Percentiles rank a stretch among this genome's conserved stretches.
Conservation (phyloP, 2,113 vertebrate species). For the Taxidea taxus region DNA sequence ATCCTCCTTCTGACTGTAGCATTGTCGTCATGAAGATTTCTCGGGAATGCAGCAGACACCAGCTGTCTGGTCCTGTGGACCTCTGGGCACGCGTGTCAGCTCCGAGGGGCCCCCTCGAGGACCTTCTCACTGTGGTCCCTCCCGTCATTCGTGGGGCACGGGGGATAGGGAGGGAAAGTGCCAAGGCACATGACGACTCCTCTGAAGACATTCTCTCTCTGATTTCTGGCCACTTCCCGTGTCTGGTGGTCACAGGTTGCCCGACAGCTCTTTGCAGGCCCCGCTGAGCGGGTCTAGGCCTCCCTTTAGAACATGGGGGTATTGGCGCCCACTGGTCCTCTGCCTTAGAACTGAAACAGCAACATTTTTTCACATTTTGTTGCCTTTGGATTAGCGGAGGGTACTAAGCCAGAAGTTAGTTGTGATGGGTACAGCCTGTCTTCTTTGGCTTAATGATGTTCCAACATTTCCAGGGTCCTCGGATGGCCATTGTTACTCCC, state of each 20-base stretch:
- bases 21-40: neutral
- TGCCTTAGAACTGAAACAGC: neutral
- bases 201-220: neutral
- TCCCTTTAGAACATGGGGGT: neutral
- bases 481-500: neutral
- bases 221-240: neutral
- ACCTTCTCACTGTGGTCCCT: neutral
- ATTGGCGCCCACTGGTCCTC: neutral
- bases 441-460: neutral
- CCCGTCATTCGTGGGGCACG: rapidly evolving
- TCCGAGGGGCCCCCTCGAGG: neutral
- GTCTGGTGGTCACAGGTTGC: too few relatives aligned
- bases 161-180: too few relatives aligned
- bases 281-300: rapidly evolving
- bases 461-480: neutral
- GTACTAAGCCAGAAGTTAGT: neutral
- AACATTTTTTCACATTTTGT: neutral
- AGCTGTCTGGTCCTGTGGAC: neutral
- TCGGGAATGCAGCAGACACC: neutral
- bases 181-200: rapidly evolving
- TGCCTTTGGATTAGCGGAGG: neutral
- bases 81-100: neutral
- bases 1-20: neutral
- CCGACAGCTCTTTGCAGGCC: neutral
- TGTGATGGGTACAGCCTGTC: neutral